Evolutionary conservation across 2,888 invertebrate genomes (phyloP), one percentile per base, ranked within the genome.

Genomic region (Prosapia bicincta): DNA sequence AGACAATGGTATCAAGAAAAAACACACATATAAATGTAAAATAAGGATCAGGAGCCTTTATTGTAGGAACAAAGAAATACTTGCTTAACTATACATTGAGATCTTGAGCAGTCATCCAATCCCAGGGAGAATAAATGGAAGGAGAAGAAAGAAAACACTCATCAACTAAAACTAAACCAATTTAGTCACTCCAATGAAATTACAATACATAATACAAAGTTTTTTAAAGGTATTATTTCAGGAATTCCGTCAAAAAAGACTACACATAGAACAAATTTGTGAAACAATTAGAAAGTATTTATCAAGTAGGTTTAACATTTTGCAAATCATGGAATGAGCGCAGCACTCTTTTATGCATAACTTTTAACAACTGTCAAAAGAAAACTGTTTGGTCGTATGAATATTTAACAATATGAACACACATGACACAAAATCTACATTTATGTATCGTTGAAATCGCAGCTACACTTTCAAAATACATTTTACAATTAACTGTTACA

Each of bases 171-270:
- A 76, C 79, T 80, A 80, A 70, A 78, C 79, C 80, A 81, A 77
- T 79, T 81, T 80, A 81, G 80, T 81, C 78, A 80, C 78, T 81
- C 78, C 79, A 81, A 75, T 66, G 79, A 78, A 80, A 78, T 79
- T 80, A 80, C 80, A 81, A 75, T 77, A 79, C 77, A 78, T 66
- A 76, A 77, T 78, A 75, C 78, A 76, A 74, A 77, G 72, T 76
- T 80, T 80, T 79, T 79, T 78, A 74, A 32, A 30, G 7, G 28
- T 71, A 32, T 71, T 66, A 26, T 71, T 26, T 38, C 26, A 30
- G 66, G 38, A 26, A 66, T 38, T 67, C 67, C 68, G 30, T 67
- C 71, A 65, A 67, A 30, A 25, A 66, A 26, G 67, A 71, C 28
- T 67, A 75, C 75, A 66, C 67, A 66, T 54, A 66, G 67, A 71